Percentiles rank a stretch among this genome's conserved stretches.
These are phyloP conservation scores for Troilus luridus DNA, from an alignment of 2,888 invertebrate species.

Conservation along the genomic window DNA sequence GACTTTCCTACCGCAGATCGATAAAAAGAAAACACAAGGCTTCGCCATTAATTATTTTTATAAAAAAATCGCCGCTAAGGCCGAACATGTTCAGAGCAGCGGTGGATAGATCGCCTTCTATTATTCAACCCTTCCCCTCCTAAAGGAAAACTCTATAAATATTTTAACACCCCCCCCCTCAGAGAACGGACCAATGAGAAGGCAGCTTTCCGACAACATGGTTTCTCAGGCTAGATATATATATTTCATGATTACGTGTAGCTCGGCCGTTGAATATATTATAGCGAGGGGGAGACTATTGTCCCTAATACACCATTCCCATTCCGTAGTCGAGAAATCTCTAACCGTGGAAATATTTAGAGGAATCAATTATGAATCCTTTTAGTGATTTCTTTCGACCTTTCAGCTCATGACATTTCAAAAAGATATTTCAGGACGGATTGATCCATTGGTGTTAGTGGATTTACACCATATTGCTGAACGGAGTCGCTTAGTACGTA, in stretches of 20 bases:
- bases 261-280: background rate
- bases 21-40: background rate
- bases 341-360: slow-evolving; percentile 8
- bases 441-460: background rate
- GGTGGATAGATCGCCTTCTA: background rate
- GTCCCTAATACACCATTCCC: background rate
- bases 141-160: background rate
- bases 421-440: background rate
- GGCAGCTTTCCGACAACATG: slow-evolving; percentile 6
- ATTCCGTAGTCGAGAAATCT: background rate
- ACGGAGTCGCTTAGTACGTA: no score
- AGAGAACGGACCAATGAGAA: slow-evolving; percentile 25
- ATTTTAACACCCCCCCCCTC: background rate
- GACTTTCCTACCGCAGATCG: background rate
- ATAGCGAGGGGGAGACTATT: background rate
- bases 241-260: slow-evolving; percentile 39
- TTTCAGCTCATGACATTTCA: background rate
- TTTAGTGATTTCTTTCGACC: background rate
- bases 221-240: background rate
- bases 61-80: slow-evolving; percentile 5
- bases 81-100: slow-evolving; percentile 28
- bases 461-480: no score
- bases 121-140: background rate
- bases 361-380: background rate
- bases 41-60: background rate